These are phyloP conservation scores for Eupithecia vulgata DNA, from an alignment of 2,888 invertebrate genomes.

Conservation along the genomic window DNA sequence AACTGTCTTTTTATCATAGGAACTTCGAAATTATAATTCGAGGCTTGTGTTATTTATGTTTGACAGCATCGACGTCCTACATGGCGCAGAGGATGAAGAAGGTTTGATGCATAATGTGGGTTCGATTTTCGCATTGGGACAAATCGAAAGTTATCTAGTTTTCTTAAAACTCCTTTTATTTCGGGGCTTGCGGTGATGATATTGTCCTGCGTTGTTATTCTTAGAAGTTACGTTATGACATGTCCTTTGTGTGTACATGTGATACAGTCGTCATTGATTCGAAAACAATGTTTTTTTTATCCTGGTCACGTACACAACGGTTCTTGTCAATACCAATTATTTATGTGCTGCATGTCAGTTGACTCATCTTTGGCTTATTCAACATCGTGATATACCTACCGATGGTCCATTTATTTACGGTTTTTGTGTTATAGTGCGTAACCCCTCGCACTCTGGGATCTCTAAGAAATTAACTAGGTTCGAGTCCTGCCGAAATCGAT, in stretches of 20 bases:
- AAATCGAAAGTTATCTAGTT: too few species aligned
- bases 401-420: constrained; percentile 2
- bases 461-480: too few species aligned
- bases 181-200: not conserved
- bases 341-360: not conserved
- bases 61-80: not conserved
- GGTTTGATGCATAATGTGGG: not conserved
- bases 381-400: not conserved
- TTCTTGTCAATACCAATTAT: not conserved
- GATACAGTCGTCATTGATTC: not conserved
- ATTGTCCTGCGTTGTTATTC: not conserved
- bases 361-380: not conserved
- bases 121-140: not conserved
- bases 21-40: constrained; percentile 33
- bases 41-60: not conserved
- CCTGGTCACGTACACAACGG: constrained; percentile 4
- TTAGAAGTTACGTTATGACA: not conserved
- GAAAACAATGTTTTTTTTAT: constrained; percentile 3
- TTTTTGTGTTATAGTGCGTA: too few species aligned
- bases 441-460: too few species aligned
- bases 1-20: constrained; percentile 45
- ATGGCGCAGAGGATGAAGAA: not conserved
- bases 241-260: not conserved
- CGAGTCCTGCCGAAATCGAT: too few species aligned
- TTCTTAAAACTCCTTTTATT: not conserved